phyloP scores from a whole-genome alignment of 2,113 vertebrate genomes.

The Periophthalmodon schlosseri region DNA sequence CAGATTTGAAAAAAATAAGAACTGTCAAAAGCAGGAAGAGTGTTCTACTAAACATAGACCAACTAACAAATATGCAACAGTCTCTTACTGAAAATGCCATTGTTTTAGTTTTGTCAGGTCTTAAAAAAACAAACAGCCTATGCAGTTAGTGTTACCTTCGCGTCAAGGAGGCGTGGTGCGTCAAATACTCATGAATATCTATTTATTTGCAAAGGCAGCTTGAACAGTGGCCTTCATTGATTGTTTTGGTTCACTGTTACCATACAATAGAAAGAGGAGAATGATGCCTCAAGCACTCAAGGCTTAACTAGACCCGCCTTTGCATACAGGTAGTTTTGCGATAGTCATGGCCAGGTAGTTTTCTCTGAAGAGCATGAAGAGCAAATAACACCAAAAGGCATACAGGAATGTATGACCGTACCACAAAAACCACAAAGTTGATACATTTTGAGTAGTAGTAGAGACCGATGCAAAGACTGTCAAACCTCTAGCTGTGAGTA shows the following conservation, averaged over 20 bases:
- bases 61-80: no score
- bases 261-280: slow-evolving; percentile 48
- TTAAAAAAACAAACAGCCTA: neutral
- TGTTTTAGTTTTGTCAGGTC: no score
- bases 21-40: no score
- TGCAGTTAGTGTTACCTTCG: slow-evolving; percentile 22
- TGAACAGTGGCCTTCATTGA: slow-evolving; percentile 20
- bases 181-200: slow-evolving; percentile 49
- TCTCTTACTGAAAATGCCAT: no score
- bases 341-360: neutral
- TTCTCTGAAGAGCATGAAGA: neutral
- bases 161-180: neutral
- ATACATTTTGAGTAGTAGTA: no score
- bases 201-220: slow-evolving; percentile 26
- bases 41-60: no score
- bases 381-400: neutral
- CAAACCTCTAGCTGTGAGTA: no score
- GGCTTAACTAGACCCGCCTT: neutral
- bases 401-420: neutral
- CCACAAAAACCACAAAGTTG: neutral
- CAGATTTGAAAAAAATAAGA: no score
- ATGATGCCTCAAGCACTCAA: neutral
- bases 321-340: neutral
- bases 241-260: slow-evolving; percentile 31
- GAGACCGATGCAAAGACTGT: no score